Conservation (phyloP, 2,797 vertebrate genomes). For the Eulemur albifrons region DNA sequence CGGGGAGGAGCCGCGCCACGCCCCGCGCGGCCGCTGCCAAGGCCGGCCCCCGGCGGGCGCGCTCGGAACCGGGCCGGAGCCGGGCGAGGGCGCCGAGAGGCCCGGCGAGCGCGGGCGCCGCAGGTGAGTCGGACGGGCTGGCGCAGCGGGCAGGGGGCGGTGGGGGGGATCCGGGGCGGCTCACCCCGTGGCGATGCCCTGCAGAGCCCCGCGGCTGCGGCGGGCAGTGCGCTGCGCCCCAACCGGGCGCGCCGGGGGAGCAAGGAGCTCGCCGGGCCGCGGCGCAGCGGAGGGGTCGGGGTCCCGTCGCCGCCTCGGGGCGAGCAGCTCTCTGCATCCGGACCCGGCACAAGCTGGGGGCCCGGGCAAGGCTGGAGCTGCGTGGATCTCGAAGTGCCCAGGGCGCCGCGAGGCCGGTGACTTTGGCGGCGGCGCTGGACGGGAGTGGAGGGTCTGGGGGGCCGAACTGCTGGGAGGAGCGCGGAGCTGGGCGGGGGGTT, state of each 20-base stretch:
- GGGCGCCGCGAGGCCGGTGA: neutral
- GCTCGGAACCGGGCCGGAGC: neutral
- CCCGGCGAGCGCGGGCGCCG: neutral
- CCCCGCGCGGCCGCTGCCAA: constrained; percentile 62
- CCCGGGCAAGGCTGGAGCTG: neutral
- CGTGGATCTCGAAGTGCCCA: neutral
- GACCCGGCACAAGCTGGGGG: accelerated
- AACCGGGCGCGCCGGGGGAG: neutral
- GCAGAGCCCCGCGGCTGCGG: neutral
- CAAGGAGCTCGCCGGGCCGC: neutral
- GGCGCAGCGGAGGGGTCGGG: neutral
- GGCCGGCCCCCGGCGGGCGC: constrained; percentile 44
- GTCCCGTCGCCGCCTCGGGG: accelerated
- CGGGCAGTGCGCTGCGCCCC: neutral
- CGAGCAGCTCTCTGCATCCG: neutral
- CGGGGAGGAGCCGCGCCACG: constrained; percentile 62
- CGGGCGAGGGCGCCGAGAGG: neutral
- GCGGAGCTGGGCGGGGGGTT: neutral
- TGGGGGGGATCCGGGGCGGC: neutral
- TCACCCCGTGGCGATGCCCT: neutral
- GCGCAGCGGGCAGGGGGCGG: neutral
- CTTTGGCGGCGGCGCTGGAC: neutral
- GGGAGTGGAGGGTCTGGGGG: neutral
- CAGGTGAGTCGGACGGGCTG: constrained; percentile 54
- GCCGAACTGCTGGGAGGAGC: neutral